Evolutionary conservation across 2,888 invertebrate genomes (phyloP).

Genomic region (Ophioninae sp.): DNA sequence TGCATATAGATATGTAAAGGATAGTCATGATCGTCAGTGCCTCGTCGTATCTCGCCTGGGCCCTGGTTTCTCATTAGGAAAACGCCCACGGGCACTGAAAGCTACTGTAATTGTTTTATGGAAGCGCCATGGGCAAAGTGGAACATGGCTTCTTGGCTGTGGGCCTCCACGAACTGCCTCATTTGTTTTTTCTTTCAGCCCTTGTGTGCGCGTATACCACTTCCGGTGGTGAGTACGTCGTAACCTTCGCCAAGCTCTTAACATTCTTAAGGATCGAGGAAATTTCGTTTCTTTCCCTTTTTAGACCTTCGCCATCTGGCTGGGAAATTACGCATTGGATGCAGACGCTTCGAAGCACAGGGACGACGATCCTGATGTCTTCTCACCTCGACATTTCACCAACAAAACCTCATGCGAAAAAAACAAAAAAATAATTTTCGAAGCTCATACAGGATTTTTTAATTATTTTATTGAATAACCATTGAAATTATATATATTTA

Average conservation of each 20-base stretch:
- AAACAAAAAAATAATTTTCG: conserved; percentile 18
- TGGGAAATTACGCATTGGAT: conserved; percentile 37
- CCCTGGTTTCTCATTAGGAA: conserved; percentile 66
- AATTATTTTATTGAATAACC: too few relatives aligned
- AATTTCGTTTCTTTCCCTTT: conserved; percentile 24
- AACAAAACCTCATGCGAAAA: conserved; percentile 6
- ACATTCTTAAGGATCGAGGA: conserved; percentile 37
- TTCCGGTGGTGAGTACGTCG: conserved; percentile 46
- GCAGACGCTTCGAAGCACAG: conserved; percentile 30
- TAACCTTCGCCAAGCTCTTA: conserved; percentile 9
- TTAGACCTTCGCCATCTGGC: conserved; percentile 30
- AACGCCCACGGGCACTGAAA: conserved; percentile 62
- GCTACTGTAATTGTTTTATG: conserved; percentile 68
- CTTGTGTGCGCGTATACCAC: conserved; percentile 23
- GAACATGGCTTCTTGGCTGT: conserved; percentile 64
- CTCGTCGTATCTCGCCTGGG: conserved; percentile 55
- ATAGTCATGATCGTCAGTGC: conserved; percentile 31
- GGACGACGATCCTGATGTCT: neutral
- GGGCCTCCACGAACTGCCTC: conserved; percentile 32
- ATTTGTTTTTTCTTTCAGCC: conserved; percentile 7
- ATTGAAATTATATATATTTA: too few relatives aligned
- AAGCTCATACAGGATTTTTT: neutral
- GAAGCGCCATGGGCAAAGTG: conserved; percentile 66
- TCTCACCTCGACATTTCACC: conserved; percentile 21
- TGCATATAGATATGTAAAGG: conserved; percentile 2